phyloP scores from a whole-genome alignment of 2,113 vertebrate species.

The Myotis davidii region DNA sequence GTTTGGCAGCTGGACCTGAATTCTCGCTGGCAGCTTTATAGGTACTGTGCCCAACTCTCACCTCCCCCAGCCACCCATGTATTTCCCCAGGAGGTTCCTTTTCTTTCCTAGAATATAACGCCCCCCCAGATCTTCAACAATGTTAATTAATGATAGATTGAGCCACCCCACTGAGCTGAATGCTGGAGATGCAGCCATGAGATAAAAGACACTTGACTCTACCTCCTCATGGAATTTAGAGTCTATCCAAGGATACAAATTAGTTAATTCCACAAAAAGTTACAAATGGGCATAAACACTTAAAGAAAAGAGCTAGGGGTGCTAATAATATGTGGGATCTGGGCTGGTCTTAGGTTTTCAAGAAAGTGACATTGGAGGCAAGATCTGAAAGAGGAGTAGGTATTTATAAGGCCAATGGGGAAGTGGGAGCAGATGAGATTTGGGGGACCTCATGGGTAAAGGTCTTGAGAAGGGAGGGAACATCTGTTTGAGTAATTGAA shows the following conservation, averaged over 20 bases:
- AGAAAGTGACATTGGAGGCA: neutral
- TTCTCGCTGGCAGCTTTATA: slow-evolving; percentile 94
- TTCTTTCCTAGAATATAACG: neutral
- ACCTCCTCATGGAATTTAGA: neutral
- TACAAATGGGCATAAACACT: neutral
- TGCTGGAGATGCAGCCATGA: neutral
- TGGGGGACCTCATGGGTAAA: neutral
- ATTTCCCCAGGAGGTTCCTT: neutral
- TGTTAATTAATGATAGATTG: neutral
- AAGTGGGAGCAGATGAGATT: neutral
- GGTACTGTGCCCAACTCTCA: slow-evolving; percentile 82
- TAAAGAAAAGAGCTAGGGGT: neutral
- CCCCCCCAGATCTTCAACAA: neutral
- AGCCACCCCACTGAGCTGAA: neutral
- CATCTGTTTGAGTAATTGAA: neutral
- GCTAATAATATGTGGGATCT: neutral
- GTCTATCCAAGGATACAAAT: neutral
- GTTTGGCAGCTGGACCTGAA: slow-evolving; percentile 89
- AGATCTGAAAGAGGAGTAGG: neutral
- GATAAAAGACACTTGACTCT: neutral
- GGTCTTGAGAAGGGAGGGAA: neutral
- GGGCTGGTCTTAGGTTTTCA: neutral
- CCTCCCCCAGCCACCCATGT: neutral
- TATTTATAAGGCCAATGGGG: neutral
- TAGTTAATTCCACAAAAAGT: slow-evolving; percentile 17